phyloP scores from a whole-genome alignment of 2,113 vertebrate genomes.

The Prionailurus bengalensis region DNA sequence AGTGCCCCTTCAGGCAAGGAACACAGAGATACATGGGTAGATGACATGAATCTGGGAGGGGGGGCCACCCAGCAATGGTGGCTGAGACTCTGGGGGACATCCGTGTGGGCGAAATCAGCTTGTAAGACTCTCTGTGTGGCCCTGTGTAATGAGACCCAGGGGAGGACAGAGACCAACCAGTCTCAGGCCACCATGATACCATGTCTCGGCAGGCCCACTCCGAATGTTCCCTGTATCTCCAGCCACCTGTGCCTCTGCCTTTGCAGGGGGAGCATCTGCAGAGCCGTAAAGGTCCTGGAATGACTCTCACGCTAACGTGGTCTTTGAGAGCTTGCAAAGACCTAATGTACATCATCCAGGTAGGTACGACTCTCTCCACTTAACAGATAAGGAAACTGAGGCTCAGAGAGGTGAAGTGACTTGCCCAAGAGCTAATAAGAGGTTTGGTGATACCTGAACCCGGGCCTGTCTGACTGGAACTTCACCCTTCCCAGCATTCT shows the following conservation, averaged over 20 bases:
- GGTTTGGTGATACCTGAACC: not conserved
- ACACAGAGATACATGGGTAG: not conserved
- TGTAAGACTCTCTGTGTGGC: not conserved
- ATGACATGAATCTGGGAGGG: not conserved
- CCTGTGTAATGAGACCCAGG: not conserved
- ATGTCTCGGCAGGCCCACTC: not conserved
- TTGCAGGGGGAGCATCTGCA: too few species aligned
- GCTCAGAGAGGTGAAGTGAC: not conserved
- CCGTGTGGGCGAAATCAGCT: not conserved
- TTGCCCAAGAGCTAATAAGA: not conserved
- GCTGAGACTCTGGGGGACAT: not conserved
- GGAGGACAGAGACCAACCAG: not conserved
- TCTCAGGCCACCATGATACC: not conserved
- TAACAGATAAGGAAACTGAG: not conserved
- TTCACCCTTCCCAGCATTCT: not conserved
- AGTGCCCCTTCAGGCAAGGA: not conserved
- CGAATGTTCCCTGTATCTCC: accelerated
- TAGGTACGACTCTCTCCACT: not conserved
- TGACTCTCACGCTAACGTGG: not conserved
- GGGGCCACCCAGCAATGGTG: not conserved
- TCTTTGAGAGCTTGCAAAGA: not conserved
- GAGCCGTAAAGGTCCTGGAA: not conserved
- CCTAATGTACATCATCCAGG: not conserved
- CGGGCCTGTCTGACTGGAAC: not conserved
- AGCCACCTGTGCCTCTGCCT: not conserved